phyloP scores from a whole-genome alignment of 2,888 invertebrate species.

The Fragum whitleyi region DNA sequence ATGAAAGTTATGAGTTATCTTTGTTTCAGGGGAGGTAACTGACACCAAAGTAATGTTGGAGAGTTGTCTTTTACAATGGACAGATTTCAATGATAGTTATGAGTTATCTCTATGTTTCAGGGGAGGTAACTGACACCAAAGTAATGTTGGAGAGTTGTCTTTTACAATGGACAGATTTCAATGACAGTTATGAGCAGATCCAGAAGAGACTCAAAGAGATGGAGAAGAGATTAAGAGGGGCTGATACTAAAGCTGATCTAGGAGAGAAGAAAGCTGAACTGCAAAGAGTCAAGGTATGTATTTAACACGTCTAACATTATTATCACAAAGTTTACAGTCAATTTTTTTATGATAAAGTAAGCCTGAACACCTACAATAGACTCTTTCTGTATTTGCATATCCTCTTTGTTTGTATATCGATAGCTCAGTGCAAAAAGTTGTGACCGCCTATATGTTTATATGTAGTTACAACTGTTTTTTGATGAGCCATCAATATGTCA shows the following conservation, averaged over 20 bases:
- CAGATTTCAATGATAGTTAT: constrained; percentile 94
- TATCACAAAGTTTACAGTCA: background rate
- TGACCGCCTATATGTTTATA: too few species aligned
- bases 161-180: constrained; percentile 96
- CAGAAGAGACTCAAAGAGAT: constrained; percentile 98
- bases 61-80: constrained; percentile 95
- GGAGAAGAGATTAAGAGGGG: constrained; percentile 90
- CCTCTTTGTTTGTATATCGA: too few species aligned
- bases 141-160: constrained; percentile 94
- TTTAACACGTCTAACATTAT: too few species aligned
- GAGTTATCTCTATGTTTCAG: constrained; percentile 12
- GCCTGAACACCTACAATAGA: too few species aligned
- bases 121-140: constrained; percentile 95
- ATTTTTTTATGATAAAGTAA: too few species aligned
- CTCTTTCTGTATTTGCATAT: too few species aligned
- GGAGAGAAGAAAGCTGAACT: constrained; percentile 83
- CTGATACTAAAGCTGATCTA: constrained; percentile 81
- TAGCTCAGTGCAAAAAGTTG: too few species aligned
- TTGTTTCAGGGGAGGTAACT: constrained; percentile 89
- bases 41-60: constrained; percentile 95
- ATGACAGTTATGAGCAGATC: constrained; percentile 96
- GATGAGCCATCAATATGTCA: too few species aligned
- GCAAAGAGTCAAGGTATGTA: constrained; percentile 81
- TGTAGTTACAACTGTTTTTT: too few species aligned
- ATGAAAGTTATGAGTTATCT: constrained; percentile 88